Percentiles rank a stretch among this genome's conserved stretches.
Conservation (phyloP, 2,888 invertebrate species). For the Scaptomyza caliginosa region DNA sequence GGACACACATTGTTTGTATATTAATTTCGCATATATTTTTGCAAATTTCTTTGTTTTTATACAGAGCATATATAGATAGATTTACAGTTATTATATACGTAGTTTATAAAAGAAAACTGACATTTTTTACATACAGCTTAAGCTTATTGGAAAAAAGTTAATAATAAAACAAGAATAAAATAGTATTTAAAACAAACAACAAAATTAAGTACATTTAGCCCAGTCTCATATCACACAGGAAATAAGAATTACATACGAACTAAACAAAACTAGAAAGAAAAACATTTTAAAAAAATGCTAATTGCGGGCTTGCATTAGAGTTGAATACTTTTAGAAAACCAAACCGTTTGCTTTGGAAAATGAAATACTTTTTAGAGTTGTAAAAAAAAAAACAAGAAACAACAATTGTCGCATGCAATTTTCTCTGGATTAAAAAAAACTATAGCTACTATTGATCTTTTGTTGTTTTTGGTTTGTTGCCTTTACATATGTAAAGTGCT, state of each 20-base stretch:
- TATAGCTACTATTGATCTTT: conserved; percentile 15
- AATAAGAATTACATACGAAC: conserved; percentile 9
- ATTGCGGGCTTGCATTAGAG: background rate
- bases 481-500: conserved; percentile 55
- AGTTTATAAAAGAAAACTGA: conserved; percentile 20
- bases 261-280: conserved; percentile 7
- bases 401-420: conserved; percentile 40
- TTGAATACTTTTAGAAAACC: background rate
- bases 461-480: conserved; percentile 31
- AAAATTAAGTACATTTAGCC: conserved; percentile 46
- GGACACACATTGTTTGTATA: background rate
- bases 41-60: conserved; percentile 23
- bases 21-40: conserved; percentile 19
- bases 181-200: conserved; percentile 3
- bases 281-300: background rate
- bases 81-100: conserved; percentile 27
- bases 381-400: no score
- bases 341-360: conserved; percentile 5
- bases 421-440: conserved; percentile 28
- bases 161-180: conserved; percentile 13
- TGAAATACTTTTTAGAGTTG: conserved; percentile 26
- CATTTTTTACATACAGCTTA: conserved; percentile 34
- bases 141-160: no score
- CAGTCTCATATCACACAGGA: conserved; percentile 39
- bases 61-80: conserved; percentile 34